Base-by-base conservation (phyloP, 2,888 invertebrate species). In the Amiota mariae region DNA sequence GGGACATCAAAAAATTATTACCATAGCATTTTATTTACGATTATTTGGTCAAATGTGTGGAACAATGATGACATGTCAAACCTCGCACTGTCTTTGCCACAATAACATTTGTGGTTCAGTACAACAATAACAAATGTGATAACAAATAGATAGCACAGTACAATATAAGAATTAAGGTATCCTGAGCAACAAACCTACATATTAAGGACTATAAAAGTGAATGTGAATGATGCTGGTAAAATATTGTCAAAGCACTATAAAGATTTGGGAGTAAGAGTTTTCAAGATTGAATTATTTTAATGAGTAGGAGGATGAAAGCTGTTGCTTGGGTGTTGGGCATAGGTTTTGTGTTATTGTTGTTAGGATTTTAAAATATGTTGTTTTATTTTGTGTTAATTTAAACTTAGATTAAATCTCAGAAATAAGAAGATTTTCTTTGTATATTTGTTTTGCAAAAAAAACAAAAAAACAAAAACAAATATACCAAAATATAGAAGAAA, bases 1-100 rank as follows among this genome's bases (percentile, higher is more conserved):
- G 75, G 68, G 67, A 74, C 81, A 83, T 83, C 76, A 84, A 85
- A 80, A 85, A 84, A 82, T 84, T 77, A 82, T 83, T 80, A 82
- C 81, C 81, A 80, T 75, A 77, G 71, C 78, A 78, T 80, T 84
- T 80, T 81, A 64, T 73, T 63, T 71, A 71, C 66, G 72, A 72
- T 72, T 72, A 72, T 72, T 66, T 72, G 72, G 48, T 66, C 72
- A 67, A 72, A 72, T 68, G 24, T 36, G 36, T 68, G 67, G 67
- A 24, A 54, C 67, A 68, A 68, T 36, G 24, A 68, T 12, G 51
- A 48, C 49, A 48, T 66, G 51, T n/a, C 36, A 36, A 36, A 36
- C 36, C 6, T 36, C 36, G 36, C 36, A 36, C 36, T 6, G 36
- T 36, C 36, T 36, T 36, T 36, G 36, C 36, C 48, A 36, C 54